Evolutionary conservation across 2,888 invertebrate species (phyloP), one percentile per base, ranked within the genome.

Genomic region (Cephonodes hylas): DNA sequence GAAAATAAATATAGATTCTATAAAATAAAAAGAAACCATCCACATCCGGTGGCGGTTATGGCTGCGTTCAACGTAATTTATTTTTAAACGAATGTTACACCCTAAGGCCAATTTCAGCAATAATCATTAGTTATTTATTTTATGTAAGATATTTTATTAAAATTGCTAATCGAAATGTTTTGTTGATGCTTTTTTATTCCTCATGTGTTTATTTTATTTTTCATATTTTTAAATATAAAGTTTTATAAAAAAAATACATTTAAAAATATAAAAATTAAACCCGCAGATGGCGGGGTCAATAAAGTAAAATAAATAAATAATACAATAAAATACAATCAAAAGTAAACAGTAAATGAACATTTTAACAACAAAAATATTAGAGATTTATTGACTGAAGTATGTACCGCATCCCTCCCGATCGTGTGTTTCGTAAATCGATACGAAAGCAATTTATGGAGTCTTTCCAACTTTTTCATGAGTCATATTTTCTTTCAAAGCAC

Each of bases 21-120:
- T 59, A 62, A 63, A 64, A 64, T 68, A 70, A 64, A n/a, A 63
- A 65, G 65, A 68, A 63, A 63, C 67, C 65, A 61, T 66, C 63
- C 60, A 61, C 76, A 79, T 84, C 84, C 84, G 84, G 75, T 76
- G 73, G 72, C 71, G 77, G 74, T 82, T 79, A 84, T 74, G 66
- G 83, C 81, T 76, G 85, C 85, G 83, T 85, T 81, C 81, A 81
- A 73, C 70, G 46, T 64, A 58, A 72, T 68, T 71, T 79, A 79
- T 79, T 79, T 81, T 80, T 61, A 72, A 72, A 64, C 72, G 66
- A 79, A 77, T 81, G 79, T 80, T 69, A 73, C n/a, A n/a, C 64
- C 63, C 56, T 61, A 64, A 58, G 66, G 61, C 68, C 73, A 70
- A 27, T 18, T 10, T 31, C 27, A 53, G 10, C 10, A 4, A 10